Evolutionary conservation across 2,888 invertebrate species (phyloP), one percentile per base, ranked within the genome.

Genomic region (Ophion ellenae): DNA sequence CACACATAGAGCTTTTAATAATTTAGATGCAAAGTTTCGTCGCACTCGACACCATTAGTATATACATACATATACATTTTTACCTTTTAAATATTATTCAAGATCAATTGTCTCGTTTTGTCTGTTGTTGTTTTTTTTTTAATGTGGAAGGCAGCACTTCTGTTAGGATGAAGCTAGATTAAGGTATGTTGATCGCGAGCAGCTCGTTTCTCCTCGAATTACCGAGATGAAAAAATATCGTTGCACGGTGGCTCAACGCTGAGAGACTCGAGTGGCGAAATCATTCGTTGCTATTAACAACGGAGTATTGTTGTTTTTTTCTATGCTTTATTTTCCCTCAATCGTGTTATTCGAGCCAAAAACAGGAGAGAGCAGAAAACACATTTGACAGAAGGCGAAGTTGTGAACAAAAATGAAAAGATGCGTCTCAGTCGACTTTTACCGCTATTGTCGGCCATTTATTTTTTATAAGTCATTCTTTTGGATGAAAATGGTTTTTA

Each of bases 131-230:
- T 77, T 71, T 76, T 69, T 66, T 45, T 71, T 59, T 85, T 80
- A 71, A 85, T 75, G 75, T 45, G 86, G 75, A 88, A 90, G 90
- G 89, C 90, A 89, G 90, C 89, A 89, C 87, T 90, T 90, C 90
- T 88, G 83, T 88, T 84, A 81, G 83, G 73, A 84, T 40, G 85
- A 87, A 84, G 80, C 78, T 74, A 77, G 64, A 78, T 45, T 63
- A 47, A 66, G 53, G 28, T 64, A 64, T 14, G 7, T 40, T 24
- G 24, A 59, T 59, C 28, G 24, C 40, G 14, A 40, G 40, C 28
- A 17, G 6, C 20, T 64, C 64, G 17, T n/a, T 45, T 36, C 17
- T 40, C 67, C 2, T 67, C 28, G 7, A n/a, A 40, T 24, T 47
- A 11, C 14, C 14, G 53, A 17, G 24, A 28, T 7, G 36, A 76